Conservation (phyloP, 2,113 vertebrate species). For the Amphiprion ocellaris region DNA sequence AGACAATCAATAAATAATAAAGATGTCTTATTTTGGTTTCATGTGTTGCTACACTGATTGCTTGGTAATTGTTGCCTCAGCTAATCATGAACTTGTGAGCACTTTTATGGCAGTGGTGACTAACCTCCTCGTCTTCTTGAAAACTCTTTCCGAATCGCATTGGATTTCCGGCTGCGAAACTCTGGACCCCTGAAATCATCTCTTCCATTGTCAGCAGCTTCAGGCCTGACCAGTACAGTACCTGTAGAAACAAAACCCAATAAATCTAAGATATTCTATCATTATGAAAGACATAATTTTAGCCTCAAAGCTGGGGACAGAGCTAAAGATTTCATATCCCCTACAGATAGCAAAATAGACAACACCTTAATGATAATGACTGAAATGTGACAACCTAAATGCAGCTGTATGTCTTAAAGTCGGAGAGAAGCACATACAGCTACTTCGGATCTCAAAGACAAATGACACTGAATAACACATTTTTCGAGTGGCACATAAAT, state of each 20-base stretch:
- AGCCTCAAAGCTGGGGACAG: not conserved
- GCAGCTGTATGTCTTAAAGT: not conserved
- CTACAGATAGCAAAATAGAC: not conserved
- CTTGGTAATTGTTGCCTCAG: not conserved
- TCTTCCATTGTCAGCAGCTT: conserved; percentile 94
- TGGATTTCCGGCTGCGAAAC: conserved; percentile 91
- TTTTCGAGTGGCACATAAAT: not conserved
- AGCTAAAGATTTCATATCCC: not conserved
- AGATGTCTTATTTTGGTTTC: not conserved
- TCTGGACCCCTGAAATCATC: conserved; percentile 99
- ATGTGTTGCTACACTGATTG: not conserved
- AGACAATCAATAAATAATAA: not conserved
- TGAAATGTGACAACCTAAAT: too few species aligned
- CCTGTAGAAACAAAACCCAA: conserved; percentile 78
- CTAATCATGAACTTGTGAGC: not conserved
- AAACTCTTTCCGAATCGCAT: conserved; percentile 89
- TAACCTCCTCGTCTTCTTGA: conserved; percentile 94
- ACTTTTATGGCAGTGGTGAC: not conserved
- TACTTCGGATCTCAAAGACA: not conserved
- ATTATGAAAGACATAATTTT: not conserved
- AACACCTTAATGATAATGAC: not conserved
- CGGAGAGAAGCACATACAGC: not conserved
- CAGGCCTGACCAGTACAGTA: conserved; percentile 94
- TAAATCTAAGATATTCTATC: not conserved
- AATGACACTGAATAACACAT: conserved; percentile 1